These are phyloP conservation scores for Crenichthys baileyi DNA, from an alignment of 2,797 vertebrate species.

Conservation along the genomic window DNA sequence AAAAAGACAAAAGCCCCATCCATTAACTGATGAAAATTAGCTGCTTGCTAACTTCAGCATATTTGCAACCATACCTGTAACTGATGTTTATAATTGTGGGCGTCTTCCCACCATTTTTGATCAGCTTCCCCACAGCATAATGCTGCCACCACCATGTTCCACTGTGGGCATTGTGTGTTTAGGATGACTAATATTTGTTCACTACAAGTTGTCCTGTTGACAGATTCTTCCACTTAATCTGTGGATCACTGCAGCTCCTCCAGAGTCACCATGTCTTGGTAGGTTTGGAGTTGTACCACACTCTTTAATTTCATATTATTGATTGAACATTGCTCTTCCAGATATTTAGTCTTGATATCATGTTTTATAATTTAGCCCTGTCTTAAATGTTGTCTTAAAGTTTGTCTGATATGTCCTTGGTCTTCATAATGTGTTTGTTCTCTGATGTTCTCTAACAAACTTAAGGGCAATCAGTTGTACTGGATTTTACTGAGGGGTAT, in stretches of 20 bases:
- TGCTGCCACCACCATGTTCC: not conserved
- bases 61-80: not conserved
- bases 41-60: not conserved
- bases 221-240: too few relatives aligned
- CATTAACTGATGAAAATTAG: not conserved
- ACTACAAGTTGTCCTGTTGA: not conserved
- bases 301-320: not conserved
- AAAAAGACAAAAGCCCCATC: not conserved
- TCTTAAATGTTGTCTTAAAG: not conserved
- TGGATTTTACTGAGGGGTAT: not conserved
- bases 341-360: not conserved
- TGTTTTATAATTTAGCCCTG: not conserved
- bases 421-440: not conserved
- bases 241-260: not conserved
- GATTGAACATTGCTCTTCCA: not conserved
- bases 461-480: not conserved
- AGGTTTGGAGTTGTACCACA: not conserved
- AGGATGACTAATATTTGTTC: not conserved
- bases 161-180: not conserved
- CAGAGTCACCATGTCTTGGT: not conserved
- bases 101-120: not conserved
- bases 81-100: not conserved
- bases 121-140: not conserved
- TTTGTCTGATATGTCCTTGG: not conserved
- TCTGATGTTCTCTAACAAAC: not conserved